These are phyloP conservation scores for Drosophila mayaguana DNA, from an alignment of 2,888 invertebrate genomes.

Conservation along the genomic window DNA sequence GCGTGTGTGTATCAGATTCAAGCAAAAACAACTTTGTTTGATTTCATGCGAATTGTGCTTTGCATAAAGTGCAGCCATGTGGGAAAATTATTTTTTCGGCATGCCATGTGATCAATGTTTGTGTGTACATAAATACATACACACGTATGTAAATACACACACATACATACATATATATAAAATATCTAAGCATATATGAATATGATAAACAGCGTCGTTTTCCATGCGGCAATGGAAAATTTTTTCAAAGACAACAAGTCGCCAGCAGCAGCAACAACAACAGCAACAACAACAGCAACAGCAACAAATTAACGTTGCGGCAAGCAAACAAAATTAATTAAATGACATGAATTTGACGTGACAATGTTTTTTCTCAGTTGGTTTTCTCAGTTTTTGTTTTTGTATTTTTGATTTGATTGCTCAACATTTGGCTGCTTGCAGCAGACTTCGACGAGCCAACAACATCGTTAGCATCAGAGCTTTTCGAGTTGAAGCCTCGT, in stretches of 20 bases:
- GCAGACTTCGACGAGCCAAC: conserved; percentile 60
- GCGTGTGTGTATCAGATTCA: conserved; percentile 1
- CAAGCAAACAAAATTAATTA: conserved; percentile 81
- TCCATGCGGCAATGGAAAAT: conserved; percentile 70
- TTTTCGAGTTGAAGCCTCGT: conserved; percentile 59
- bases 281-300: conserved; percentile 59
- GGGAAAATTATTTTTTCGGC: conserved; percentile 62
- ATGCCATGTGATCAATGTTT: conserved; percentile 32
- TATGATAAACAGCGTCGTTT: conserved; percentile 62
- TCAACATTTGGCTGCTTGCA: conserved; percentile 62
- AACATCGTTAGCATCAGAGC: conserved; percentile 65
- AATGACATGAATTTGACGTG: conserved; percentile 82
- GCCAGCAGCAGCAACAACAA: conserved; percentile 55
- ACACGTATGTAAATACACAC: neutral
- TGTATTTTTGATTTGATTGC: conserved; percentile 72
- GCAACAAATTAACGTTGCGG: conserved; percentile 74
- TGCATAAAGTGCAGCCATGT: conserved; percentile 78
- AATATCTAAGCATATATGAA: conserved; percentile 16
- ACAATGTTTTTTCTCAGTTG: conserved; percentile 70
- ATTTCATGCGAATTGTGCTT: conserved; percentile 76
- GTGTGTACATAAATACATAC: neutral
- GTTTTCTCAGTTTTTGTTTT: conserved; percentile 34
- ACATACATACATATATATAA: neutral
- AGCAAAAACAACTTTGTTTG: conserved; percentile 57
- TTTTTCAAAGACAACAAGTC: conserved; percentile 77